phyloP scores from a whole-genome alignment of 2,113 vertebrate species.

The Danionella cerebrum region DNA sequence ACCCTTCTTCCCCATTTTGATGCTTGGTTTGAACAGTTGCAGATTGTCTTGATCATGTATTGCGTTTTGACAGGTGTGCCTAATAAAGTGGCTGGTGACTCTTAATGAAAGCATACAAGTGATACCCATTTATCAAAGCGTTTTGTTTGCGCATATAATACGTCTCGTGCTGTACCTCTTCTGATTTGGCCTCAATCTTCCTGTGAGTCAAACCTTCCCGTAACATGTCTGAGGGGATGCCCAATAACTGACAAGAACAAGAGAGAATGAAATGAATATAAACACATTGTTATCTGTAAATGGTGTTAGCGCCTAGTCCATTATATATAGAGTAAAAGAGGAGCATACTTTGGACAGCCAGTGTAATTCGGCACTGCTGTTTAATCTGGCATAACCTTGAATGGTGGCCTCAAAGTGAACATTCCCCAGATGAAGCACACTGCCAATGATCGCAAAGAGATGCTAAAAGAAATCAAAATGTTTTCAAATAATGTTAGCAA shows the following conservation, averaged over 20 bases:
- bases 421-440: conserved; percentile 89
- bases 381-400: conserved; percentile 71
- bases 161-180: conserved; percentile 71
- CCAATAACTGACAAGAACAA: conserved; percentile 68
- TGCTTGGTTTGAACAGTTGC: too few species aligned
- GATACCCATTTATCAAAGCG: too few species aligned
- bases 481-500: background rate
- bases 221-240: conserved; percentile 64
- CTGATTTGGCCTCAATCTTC: conserved; percentile 83
- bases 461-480: conserved; percentile 53
- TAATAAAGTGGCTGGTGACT: too few species aligned
- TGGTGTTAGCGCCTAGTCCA: background rate
- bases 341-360: conserved; percentile 83
- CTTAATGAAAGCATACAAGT: too few species aligned
- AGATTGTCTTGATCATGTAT: too few species aligned
- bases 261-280: background rate
- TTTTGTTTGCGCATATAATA: too few species aligned
- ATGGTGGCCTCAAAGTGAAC: conserved; percentile 70
- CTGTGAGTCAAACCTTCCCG: conserved; percentile 76
- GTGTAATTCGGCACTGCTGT: conserved; percentile 66
- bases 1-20: too few species aligned
- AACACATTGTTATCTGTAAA: background rate
- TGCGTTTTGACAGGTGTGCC: too few species aligned
- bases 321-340: too few species aligned
- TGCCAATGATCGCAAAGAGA: conserved; percentile 82